These are phyloP conservation scores for Oreohelix idahoensis DNA, from an alignment of 1,140 invertebrate genomes.

Conservation along the genomic window DNA sequence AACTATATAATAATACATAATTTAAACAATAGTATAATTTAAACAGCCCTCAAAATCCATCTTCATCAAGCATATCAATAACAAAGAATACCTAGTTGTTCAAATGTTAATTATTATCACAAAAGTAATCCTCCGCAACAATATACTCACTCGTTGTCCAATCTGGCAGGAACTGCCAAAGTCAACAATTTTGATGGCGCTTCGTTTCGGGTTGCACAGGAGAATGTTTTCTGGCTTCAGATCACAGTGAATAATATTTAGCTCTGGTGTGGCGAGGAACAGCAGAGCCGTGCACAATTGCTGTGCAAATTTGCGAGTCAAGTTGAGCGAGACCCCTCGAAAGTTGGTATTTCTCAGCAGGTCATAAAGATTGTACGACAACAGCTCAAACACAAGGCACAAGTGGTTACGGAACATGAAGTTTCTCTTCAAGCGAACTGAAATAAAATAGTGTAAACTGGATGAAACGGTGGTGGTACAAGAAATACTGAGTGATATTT, in stretches of 20 bases:
- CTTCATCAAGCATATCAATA: no score
- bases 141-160: slow-evolving; percentile 94
- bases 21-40: no score
- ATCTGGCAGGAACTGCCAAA: slow-evolving; percentile 99
- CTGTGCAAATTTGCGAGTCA: slow-evolving; percentile 99
- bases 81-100: no score
- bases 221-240: slow-evolving; percentile 99
- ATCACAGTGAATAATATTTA: slow-evolving; percentile 99
- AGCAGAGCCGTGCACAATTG: slow-evolving; percentile 95
- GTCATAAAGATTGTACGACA: slow-evolving; percentile 99
- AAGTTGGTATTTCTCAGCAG: slow-evolving; percentile 99
- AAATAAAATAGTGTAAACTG: slow-evolving; percentile 74
- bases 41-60: no score
- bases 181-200: slow-evolving; percentile 99
- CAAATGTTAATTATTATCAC: no score
- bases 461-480: no score
- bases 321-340: slow-evolving; percentile 97
- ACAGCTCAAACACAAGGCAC: slow-evolving; percentile 99
- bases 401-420: slow-evolving; percentile 97
- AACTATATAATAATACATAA: no score
- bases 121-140: no score
- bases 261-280: slow-evolving; percentile 97
- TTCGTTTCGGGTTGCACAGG: slow-evolving; percentile 98
- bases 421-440: slow-evolving; percentile 99
- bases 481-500: no score